Percentiles rank a stretch among this genome's conserved stretches.
Conservation (phyloP, 2,113 vertebrate genomes). For the Etheostoma spectabile region DNA sequence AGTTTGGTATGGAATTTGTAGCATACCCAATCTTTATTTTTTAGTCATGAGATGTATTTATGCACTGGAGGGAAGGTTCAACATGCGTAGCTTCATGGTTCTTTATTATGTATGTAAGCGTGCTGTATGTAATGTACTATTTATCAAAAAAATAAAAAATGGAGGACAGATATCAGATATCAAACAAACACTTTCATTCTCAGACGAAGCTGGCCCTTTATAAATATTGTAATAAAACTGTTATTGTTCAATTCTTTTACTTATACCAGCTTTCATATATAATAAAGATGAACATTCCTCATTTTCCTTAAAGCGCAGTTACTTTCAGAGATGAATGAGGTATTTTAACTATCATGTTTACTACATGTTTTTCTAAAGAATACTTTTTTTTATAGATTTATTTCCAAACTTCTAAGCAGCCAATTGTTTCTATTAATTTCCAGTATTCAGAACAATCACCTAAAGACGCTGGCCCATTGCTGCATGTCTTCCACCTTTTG, state of each 20-base stretch:
- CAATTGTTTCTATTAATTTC: neutral
- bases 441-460: too few species aligned
- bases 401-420: neutral
- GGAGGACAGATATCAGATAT: neutral
- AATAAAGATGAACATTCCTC: neutral
- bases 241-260: neutral
- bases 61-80: neutral
- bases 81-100: neutral
- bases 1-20: neutral
- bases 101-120: too few species aligned
- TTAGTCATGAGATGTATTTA: neutral
- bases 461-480: too few species aligned
- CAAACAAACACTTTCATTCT: neutral
- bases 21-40: neutral
- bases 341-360: neutral
- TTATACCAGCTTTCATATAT: neutral
- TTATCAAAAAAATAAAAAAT: neutral
- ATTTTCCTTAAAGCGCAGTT: neutral
- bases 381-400: neutral
- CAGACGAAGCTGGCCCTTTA: neutral
- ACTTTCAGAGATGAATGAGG: neutral
- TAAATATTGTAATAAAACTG: slow-evolving; percentile 1
- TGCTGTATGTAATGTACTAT: neutral
- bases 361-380: neutral
- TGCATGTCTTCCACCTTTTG: too few species aligned